A percentile compares a stretch with the other conserved stretches of the same genome.
Evolutionary conservation across 1,140 invertebrate genomes (phyloP).

Genomic region (Grapholita molesta): DNA sequence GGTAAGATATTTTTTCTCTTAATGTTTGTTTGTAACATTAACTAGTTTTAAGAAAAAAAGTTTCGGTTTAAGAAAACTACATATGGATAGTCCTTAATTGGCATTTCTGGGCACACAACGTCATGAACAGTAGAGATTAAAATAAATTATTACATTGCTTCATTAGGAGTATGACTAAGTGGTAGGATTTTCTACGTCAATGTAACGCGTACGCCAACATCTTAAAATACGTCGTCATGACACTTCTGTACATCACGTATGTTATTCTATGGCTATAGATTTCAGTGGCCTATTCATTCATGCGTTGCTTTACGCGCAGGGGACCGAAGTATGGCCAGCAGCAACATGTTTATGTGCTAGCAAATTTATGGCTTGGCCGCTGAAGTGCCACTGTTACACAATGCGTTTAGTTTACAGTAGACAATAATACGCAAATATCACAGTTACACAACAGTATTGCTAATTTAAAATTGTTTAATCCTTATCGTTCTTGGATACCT

Average conservation of each 20-base stretch:
- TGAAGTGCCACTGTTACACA: neutral
- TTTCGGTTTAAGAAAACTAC: neutral
- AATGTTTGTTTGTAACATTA: no score
- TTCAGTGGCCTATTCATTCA: constrained; percentile 14
- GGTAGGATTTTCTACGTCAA: neutral
- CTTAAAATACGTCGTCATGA: neutral
- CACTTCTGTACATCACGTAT: neutral
- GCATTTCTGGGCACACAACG: neutral
- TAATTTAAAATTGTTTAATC: neutral
- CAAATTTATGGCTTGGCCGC: constrained; percentile 6
- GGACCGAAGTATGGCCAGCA: constrained; percentile 15
- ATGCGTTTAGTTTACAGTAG: constrained; percentile 9
- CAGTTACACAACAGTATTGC: neutral
- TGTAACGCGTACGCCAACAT: neutral
- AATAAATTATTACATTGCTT: no score
- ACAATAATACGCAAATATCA: constrained; percentile 10
- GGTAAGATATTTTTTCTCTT: no score
- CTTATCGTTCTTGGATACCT: neutral
- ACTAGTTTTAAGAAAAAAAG: no score
- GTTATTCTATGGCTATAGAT: constrained; percentile 13
- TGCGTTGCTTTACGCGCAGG: neutral
- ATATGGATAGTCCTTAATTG: neutral
- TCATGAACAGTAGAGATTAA: no score
- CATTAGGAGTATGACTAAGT: no score
- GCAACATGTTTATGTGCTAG: constrained; percentile 1